Evolutionary conservation across 2,888 invertebrate species (phyloP), one percentile per base, ranked within the genome.

Genomic region (Xylota sylvarum): DNA sequence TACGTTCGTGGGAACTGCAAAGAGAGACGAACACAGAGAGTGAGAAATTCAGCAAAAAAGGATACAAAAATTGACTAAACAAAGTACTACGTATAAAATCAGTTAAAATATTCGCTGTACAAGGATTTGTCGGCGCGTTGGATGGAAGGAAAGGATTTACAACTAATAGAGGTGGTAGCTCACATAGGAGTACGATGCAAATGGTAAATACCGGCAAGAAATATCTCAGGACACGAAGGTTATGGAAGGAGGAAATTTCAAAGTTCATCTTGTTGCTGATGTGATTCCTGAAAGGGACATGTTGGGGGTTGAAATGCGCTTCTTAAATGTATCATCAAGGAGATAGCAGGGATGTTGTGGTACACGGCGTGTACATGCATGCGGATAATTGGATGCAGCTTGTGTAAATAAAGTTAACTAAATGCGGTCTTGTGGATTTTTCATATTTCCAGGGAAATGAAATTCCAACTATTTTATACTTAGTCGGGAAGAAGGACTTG

Each of bases 1-100:
- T 96, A 88, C 97, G 93, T 91, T 97, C 96, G 90, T 95, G 95
- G 55, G 95, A 94, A 88, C 96, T 97, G 92, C 17, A 91, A 88
- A 73, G 17, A 48, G 82, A 62, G 64, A 74, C 7, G 72, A 56
- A 85, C 56, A 69, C 12, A 65, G 9, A 17, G 17, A 81, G 48
- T 9, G 48, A 3, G 14, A 62, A 6, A 14, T 10, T 30, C 32
- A 46, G 5, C 7, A 35, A 12, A 40, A n/a, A 60, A 35, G 55
- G 55, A 27, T 23, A 17, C 64, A 14, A 64, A 50, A 64, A 60
- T 37, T 5, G 5, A 32, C 6, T 12, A 17, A 73, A 50, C 4
- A 23, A 23, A 27, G 23, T 23, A 23, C 23, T 7, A 10, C 10
- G 35, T 27, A 50, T 48, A 64, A 67, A 35, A 67, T 78, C 30